These are phyloP conservation scores for Sander vitreus DNA, from an alignment of 2,113 vertebrate genomes.

Conservation along the genomic window DNA sequence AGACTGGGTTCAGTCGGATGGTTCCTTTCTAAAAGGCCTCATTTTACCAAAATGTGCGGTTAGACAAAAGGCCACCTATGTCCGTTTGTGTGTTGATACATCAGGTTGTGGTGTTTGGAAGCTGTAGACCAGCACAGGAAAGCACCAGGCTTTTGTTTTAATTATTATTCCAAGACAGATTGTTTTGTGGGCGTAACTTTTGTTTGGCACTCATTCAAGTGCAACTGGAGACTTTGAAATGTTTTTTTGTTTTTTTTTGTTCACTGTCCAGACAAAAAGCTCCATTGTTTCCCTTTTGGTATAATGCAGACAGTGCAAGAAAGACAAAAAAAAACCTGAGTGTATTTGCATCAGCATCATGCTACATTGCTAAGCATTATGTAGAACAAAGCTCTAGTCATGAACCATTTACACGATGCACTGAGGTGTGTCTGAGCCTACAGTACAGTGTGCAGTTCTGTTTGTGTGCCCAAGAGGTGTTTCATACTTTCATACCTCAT, in stretches of 20 bases:
- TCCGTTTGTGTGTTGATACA: background rate
- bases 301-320: conserved; percentile 3
- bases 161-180: background rate
- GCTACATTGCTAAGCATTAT: conserved; percentile 6
- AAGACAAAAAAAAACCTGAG: background rate
- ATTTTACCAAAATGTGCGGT: conserved; percentile 35
- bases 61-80: conserved; percentile 4
- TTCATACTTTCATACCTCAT: conserved; percentile 82
- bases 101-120: conserved; percentile 42
- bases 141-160: conserved; percentile 1
- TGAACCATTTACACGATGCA: conserved; percentile 12
- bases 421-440: conserved; percentile 46
- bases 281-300: conserved; percentile 9
- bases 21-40: background rate
- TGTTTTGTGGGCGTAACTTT: conserved; percentile 8
- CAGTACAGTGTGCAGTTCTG: conserved; percentile 9
- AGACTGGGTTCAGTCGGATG: background rate
- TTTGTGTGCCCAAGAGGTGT: conserved; percentile 54
- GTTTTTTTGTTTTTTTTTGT: background rate
- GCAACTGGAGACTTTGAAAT: conserved; percentile 13
- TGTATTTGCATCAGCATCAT: conserved; percentile 10
- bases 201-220: conserved; percentile 9
- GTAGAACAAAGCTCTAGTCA: conserved; percentile 43
- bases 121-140: conserved; percentile 57
- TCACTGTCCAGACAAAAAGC: conserved; percentile 5